phyloP scores from a whole-genome alignment of 2,797 vertebrate genomes.

The Neopelma chrysocephalum region DNA sequence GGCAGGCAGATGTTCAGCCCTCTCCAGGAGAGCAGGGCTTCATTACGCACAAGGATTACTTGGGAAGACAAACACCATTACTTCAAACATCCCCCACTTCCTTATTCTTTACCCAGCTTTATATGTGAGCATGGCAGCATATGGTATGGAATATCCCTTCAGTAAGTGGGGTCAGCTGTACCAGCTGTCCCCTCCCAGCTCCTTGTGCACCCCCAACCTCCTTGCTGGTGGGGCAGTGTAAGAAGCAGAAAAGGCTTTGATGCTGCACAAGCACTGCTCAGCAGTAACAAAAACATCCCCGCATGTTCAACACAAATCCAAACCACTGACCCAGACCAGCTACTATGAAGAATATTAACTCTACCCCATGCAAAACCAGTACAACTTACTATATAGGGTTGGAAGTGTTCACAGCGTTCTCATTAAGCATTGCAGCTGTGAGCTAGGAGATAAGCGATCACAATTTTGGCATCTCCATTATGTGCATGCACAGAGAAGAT shows the following conservation, averaged over 20 bases:
- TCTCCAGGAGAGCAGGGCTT: neutral
- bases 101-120: neutral
- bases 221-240: neutral
- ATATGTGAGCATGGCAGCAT: neutral
- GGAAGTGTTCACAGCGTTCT: neutral
- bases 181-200: neutral
- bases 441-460: neutral
- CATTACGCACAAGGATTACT: fast-evolving
- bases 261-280: neutral
- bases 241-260: neutral
- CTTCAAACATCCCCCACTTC: fast-evolving
- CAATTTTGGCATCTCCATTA: fast-evolving
- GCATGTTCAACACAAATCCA: neutral
- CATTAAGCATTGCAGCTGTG: neutral
- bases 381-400: neutral
- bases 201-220: neutral
- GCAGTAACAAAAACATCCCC: neutral
- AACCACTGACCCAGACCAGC: neutral
- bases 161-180: neutral
- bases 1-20: neutral
- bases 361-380: neutral
- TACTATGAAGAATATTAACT: neutral
- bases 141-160: neutral
- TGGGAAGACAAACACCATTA: neutral
- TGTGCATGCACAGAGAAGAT: neutral